These are phyloP conservation scores for Brienomyrus longianalis DNA, from an alignment of 2,113 vertebrate genomes.

Conservation along the genomic window DNA sequence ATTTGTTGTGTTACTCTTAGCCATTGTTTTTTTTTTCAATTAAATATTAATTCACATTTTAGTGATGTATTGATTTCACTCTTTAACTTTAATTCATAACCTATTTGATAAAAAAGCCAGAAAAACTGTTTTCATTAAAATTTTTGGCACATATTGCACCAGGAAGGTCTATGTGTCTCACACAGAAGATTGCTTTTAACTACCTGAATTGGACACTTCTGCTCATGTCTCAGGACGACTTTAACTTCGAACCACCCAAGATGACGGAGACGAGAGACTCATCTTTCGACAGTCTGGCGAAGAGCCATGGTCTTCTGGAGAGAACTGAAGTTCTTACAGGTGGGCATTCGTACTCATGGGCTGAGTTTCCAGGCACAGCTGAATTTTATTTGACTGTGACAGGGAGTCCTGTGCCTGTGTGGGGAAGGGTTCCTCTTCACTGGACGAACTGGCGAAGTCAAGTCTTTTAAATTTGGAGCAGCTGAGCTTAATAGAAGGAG, in stretches of 20 bases:
- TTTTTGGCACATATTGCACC: background rate
- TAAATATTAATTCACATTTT: background rate
- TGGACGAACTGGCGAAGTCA: background rate
- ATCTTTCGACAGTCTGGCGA: constrained; percentile 19
- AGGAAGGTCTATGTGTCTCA: background rate
- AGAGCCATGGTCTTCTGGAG: constrained; percentile 61
- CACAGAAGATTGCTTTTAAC: background rate
- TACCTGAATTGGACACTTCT: background rate
- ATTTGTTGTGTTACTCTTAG: background rate
- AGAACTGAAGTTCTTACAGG: constrained; percentile 73
- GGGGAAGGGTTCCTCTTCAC: background rate
- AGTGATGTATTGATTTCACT: background rate
- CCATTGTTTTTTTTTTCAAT: background rate
- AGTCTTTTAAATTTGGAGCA: background rate
- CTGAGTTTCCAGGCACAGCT: background rate
- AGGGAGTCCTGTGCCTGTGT: background rate
- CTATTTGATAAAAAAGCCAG: background rate
- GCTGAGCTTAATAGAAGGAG: background rate
- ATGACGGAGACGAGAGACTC: background rate
- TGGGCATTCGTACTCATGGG: constrained; percentile 32
- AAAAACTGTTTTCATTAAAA: background rate
- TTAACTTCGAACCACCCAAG: background rate
- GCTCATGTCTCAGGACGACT: constrained; percentile 8
- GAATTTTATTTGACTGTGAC: background rate
- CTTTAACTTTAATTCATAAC: background rate